Evolutionary conservation across 2,888 invertebrate genomes (phyloP), one percentile per base, ranked within the genome.

Genomic region (Alentia gelatinosa): DNA sequence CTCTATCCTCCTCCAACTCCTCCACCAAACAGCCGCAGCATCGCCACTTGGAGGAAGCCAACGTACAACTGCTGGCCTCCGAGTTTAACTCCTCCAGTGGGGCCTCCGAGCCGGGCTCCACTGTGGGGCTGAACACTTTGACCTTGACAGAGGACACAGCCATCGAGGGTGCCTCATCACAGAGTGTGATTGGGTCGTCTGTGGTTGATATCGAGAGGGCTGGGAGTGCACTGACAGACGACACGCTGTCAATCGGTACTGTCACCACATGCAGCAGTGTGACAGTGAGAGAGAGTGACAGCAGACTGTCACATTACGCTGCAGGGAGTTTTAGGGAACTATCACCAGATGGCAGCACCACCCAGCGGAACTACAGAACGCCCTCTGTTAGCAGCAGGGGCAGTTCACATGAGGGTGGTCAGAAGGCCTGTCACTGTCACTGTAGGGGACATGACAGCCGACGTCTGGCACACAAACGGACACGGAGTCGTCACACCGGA

Each of bases 61-160:
- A 86, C 23, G 33, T 86, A 12, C 86, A 86, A 30, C 47, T 86
- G 15, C 86, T 86, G 47, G 86, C 86, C 47, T 86, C 86, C 1
- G 86, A 86, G 30, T 86, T 86, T 47, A 86, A 86, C 86, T 86
- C 86, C 26, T 86, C 86, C 7, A 86, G 86, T n/a, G 86, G 86
- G 30, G 30, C 42, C 86, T 86, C 86, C 1, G 86, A 86, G 47
- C 47, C 33, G 26, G 86, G 86, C 30, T 86, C 86, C 12, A 42
- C 26, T 5, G 86, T 86, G 5, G 86, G 47, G 7, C 50, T 86
- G 1, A 86, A 86, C 47, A 30, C 12, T 15, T 1, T 47, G 26
- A 30, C 50, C 3, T 33, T 19, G 39, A 26, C 15, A 3, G 83
- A 35, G 39, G 83, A 5, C 7, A n/a, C 4, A 5, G 33, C 4